These are phyloP conservation scores for Arizona elegans DNA, from an alignment of 2,113 vertebrate species.

Conservation along the genomic window DNA sequence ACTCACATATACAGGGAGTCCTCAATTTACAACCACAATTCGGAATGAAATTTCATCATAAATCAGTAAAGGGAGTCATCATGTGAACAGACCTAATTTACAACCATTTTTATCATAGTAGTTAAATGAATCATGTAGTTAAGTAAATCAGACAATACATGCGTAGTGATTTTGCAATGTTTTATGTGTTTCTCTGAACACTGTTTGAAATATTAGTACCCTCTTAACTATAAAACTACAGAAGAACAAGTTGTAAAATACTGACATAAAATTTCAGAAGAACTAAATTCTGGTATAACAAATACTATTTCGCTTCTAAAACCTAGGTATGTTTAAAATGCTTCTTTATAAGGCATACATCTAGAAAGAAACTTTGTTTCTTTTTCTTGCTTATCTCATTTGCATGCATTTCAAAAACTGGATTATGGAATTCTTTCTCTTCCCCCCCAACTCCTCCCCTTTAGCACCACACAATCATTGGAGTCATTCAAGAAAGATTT, in stretches of 20 bases:
- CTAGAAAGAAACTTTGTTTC: too few relatives aligned
- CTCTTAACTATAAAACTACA: not conserved
- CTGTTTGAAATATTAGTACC: not conserved
- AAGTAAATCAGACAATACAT: not conserved
- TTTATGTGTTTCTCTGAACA: not conserved
- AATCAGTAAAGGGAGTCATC: not conserved
- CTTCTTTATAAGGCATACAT: not conserved
- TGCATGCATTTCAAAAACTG: not conserved
- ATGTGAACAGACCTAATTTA: not conserved
- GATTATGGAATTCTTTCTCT: not conserved
- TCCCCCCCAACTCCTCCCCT: not conserved
- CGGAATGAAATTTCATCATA: not conserved
- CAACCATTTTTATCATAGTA: not conserved
- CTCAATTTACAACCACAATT: not conserved
- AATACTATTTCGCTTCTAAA: not conserved
- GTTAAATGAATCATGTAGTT: not conserved
- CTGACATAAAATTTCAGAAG: not conserved
- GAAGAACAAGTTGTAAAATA: not conserved
- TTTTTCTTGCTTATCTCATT: not conserved
- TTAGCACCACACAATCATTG: not conserved
- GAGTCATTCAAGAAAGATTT: not conserved
- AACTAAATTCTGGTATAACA: not conserved
- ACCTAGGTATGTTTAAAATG: not conserved
- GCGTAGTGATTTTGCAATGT: not conserved
- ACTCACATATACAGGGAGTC: not conserved